These are phyloP conservation scores for Agrypnus murinus DNA, from an alignment of 2,888 invertebrate genomes.

Conservation along the genomic window DNA sequence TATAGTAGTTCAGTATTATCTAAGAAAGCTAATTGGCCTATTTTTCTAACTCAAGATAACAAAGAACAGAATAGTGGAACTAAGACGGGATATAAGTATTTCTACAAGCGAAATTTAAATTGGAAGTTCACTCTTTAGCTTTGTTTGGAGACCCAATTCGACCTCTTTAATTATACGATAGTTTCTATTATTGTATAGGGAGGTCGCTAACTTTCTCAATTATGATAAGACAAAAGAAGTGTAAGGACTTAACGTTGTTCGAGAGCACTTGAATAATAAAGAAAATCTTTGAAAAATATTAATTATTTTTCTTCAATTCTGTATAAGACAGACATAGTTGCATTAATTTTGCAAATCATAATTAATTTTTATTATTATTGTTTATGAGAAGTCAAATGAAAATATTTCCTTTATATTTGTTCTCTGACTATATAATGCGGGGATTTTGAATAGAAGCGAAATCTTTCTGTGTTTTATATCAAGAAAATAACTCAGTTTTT, in stretches of 20 bases:
- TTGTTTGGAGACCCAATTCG: conserved; percentile 11
- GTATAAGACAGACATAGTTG: too few species aligned
- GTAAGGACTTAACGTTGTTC: neutral
- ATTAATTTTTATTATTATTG: too few species aligned
- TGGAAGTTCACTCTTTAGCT: neutral
- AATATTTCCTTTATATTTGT: too few species aligned
- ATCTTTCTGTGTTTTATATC: too few species aligned
- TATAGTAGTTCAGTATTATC: neutral
- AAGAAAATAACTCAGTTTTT: too few species aligned
- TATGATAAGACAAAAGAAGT: neutral
- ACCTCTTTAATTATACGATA: conserved; percentile 8
- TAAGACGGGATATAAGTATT: conserved; percentile 2
- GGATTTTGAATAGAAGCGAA: too few species aligned
- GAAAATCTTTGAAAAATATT: neutral
- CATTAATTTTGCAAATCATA: too few species aligned
- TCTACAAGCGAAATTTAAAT: conserved; percentile 13
- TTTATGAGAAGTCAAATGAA: too few species aligned
- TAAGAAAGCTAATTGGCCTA: conserved; percentile 14
- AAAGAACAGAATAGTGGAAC: conserved; percentile 14
- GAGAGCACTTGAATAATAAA: conserved; percentile 2
- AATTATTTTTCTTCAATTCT: neutral
- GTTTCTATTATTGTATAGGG: neutral
- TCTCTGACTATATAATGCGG: too few species aligned
- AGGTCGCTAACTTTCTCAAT: neutral
- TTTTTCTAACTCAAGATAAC: conserved; percentile 18